Conservation (phyloP, 2,113 vertebrate species). For the Calyptomena viridis region DNA sequence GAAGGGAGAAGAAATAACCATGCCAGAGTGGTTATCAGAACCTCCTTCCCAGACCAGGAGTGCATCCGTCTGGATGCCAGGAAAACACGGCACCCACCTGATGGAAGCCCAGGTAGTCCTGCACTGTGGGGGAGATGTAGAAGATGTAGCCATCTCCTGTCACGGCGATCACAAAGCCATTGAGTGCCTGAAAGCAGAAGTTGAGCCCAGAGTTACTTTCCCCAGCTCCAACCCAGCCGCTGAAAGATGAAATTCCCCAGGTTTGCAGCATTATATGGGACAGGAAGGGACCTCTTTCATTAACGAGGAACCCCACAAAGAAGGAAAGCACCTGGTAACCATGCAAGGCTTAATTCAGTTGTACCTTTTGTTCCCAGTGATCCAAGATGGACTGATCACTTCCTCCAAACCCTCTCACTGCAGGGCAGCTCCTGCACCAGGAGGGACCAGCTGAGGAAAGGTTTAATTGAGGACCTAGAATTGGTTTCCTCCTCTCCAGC, state of each 20-base stretch:
- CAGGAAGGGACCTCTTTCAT: background rate
- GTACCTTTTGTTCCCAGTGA: background rate
- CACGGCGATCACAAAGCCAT: background rate
- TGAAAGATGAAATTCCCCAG: background rate
- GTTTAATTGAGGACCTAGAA: background rate
- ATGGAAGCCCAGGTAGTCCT: constrained; percentile 50
- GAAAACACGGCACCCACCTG: background rate
- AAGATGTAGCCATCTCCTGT: constrained; percentile 6
- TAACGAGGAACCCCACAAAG: background rate
- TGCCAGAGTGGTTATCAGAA: background rate
- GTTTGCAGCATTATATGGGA: background rate
- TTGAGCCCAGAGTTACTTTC: background rate
- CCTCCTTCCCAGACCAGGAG: background rate
- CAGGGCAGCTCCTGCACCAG: background rate
- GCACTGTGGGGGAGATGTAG: constrained; percentile 27
- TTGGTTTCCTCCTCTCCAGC: background rate
- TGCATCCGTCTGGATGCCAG: background rate
- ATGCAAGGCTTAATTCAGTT: background rate
- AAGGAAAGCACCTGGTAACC: background rate
- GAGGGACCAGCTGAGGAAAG: background rate
- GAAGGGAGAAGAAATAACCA: background rate
- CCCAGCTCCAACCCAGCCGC: background rate
- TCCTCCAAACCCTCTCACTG: background rate
- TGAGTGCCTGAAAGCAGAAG: constrained; percentile 33
- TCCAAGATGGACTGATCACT: background rate